Evolutionary conservation across 2,113 vertebrate species (phyloP).

Genomic region (Procapra przewalskii): DNA sequence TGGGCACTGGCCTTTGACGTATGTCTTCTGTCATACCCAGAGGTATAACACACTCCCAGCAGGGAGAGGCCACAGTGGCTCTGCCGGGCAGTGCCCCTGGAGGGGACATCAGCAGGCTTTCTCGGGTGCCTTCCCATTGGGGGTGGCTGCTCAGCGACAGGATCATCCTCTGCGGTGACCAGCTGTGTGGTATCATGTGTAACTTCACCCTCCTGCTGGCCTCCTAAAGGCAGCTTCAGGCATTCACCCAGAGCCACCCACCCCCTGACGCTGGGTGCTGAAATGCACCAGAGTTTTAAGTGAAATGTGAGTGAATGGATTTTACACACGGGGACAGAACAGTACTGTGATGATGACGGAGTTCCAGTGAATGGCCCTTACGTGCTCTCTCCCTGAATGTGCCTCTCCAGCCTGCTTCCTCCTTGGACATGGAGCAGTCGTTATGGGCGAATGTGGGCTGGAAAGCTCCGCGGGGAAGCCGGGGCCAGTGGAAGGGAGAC

Average conservation of each 20-base stretch:
- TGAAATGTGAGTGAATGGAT: not conserved
- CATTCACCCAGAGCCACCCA: not conserved
- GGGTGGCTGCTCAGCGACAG: not conserved
- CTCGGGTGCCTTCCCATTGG: not conserved
- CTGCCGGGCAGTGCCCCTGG: not conserved
- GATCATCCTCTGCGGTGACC: not conserved
- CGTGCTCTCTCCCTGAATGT: not conserved
- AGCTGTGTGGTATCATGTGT: not conserved
- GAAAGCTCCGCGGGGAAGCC: accelerated
- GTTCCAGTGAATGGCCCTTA: not conserved
- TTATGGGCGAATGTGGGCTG: no score
- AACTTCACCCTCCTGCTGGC: not conserved
- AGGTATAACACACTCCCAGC: not conserved
- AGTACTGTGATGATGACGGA: not conserved
- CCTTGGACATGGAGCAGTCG: no score
- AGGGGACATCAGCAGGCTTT: not conserved
- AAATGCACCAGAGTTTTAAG: not conserved
- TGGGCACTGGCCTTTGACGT: not conserved
- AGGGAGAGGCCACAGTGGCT: not conserved
- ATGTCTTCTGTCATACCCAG: not conserved
- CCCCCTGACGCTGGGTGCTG: not conserved
- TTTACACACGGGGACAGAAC: not conserved
- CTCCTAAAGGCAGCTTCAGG: not conserved
- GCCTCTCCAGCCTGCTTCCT: not conserved
- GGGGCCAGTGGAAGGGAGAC: not conserved